A percentile compares a stretch with the other conserved stretches of the same genome.
Conservation (phyloP, 1,140 invertebrate species). For the Achroia grisella region DNA sequence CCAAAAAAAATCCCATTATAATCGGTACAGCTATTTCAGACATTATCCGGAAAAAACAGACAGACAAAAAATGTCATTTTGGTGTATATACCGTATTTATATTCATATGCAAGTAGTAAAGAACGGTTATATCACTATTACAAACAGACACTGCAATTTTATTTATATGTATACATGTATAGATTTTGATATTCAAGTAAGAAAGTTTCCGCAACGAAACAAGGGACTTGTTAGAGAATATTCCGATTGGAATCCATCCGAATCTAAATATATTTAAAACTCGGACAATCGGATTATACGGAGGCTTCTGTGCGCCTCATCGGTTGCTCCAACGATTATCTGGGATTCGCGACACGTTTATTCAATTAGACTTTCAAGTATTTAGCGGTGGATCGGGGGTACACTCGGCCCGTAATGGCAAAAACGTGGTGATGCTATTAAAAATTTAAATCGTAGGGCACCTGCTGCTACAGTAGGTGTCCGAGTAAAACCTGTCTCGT, state of each 20-base stretch:
- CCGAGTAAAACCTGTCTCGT: no score
- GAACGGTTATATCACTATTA: no score
- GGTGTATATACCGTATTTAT: no score
- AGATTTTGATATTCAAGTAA: slow-evolving; percentile 21
- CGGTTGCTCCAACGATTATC: slow-evolving; percentile 20
- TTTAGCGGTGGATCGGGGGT: slow-evolving; percentile 9
- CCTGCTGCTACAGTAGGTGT: slow-evolving; percentile 1
- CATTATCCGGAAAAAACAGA: no score
- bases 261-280: slow-evolving; percentile 32
- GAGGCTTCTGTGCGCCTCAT: slow-evolving; percentile 9
- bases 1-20: no score
- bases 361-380: slow-evolving; percentile 37
- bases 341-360: slow-evolving; percentile 36
- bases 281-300: slow-evolving; percentile 16
- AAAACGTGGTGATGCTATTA: slow-evolving; percentile 12
- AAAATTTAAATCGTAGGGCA: slow-evolving; percentile 22
- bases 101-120: no score
- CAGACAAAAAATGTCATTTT: no score
- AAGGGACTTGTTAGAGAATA: slow-evolving; percentile 20
- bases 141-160: no score
- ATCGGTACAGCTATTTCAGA: no score
- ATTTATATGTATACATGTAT: no score
- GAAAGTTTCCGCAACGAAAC: slow-evolving; percentile 11
- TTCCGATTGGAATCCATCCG: slow-evolving; percentile 17
- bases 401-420: slow-evolving; percentile 6